Evolutionary conservation across 2,113 vertebrate genomes (phyloP).

Genomic region (Strix uralensis): DNA sequence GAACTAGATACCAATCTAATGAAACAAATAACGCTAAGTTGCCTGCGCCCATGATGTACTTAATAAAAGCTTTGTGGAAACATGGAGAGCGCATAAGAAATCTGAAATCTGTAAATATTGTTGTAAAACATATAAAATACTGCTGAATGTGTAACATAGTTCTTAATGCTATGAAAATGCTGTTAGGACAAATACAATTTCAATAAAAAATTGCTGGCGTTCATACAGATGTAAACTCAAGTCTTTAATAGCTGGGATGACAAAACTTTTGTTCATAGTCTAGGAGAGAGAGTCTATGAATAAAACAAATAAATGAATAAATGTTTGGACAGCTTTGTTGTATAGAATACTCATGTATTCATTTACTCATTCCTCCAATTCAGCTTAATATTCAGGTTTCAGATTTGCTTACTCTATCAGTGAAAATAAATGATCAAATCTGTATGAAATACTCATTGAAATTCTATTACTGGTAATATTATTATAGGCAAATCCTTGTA

Average conservation of each 20-base stretch:
- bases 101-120: neutral
- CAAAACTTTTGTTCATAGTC: neutral
- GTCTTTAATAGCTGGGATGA: neutral
- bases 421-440: neutral
- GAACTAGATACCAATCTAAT: neutral
- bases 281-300: neutral
- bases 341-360: neutral
- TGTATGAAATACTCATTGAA: neutral
- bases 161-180: neutral
- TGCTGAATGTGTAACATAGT: neutral
- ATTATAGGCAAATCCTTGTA: neutral
- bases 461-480: neutral
- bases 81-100: neutral
- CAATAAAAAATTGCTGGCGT: neutral
- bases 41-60: rapidly evolving
- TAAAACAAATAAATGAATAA: neutral
- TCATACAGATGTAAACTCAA: neutral
- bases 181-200: neutral
- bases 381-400: neutral
- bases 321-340: neutral
- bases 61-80: neutral
- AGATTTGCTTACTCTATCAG: neutral
- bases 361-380: neutral
- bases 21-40: neutral
- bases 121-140: neutral